Conservation (phyloP, 2,888 invertebrate species). For the Tenthredo amoena region DNA sequence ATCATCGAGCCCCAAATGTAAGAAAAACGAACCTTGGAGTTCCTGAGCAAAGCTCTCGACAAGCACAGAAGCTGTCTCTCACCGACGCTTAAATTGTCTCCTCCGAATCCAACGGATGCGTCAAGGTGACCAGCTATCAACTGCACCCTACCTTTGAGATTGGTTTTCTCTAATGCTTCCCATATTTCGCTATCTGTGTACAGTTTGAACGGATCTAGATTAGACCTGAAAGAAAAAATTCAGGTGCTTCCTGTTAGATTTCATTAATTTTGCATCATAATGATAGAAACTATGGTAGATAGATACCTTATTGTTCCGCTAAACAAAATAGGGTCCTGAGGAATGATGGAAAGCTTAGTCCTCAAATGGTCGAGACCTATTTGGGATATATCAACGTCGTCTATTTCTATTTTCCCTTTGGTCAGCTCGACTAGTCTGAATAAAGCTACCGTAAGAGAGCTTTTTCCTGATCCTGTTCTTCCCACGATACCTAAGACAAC, state of each 20-base stretch:
- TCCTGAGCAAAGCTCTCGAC: constrained; percentile 81
- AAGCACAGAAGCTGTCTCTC: constrained; percentile 84
- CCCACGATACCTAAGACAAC: constrained; percentile 77
- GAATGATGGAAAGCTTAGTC: constrained; percentile 79
- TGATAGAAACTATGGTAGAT: not conserved
- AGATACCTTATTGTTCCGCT: constrained; percentile 80
- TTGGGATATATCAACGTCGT: constrained; percentile 78
- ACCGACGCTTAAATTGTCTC: constrained; percentile 77
- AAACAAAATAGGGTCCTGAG: constrained; percentile 84
- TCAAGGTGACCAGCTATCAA: constrained; percentile 75
- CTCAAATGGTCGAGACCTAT: constrained; percentile 78
- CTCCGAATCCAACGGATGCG: constrained; percentile 77
- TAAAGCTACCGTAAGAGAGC: constrained; percentile 81
- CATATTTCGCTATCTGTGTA: constrained; percentile 76
- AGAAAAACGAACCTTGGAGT: constrained; percentile 75
- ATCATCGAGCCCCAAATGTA: not conserved
- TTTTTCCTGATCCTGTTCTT: constrained; percentile 80
- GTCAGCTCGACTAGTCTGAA: constrained; percentile 82
- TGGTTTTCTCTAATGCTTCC: constrained; percentile 78
- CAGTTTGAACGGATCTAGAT: constrained; percentile 77
- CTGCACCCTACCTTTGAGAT: constrained; percentile 77
- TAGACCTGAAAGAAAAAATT: constrained; percentile 72
- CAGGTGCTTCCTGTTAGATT: not conserved
- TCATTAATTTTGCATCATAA: not conserved
- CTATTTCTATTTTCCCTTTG: constrained; percentile 80